Evolutionary conservation across 2,113 vertebrate genomes (phyloP), one percentile per base, ranked within the genome.

Genomic region (Dromiciops gliroides): DNA sequence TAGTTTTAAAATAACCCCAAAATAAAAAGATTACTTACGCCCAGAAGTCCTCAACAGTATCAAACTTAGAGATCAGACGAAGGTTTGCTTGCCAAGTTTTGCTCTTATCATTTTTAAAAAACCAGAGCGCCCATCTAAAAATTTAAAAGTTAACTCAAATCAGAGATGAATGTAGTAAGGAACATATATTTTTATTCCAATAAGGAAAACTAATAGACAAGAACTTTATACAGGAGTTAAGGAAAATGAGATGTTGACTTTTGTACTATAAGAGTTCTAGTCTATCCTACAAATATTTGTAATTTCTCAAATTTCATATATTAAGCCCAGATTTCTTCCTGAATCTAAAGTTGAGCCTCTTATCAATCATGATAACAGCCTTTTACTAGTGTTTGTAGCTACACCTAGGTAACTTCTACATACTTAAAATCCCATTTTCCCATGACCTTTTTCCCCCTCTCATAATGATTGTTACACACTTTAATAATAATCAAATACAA

Each of bases 31-130:
- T 97, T 98, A 99, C 99, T 99, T 99, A 99, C 99, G 99, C 99
- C 99, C 99, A 99, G 98, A 99, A 99, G 97, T 99, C 99, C 98
- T 99, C 99, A 98, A 99, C 99, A 49, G 99, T 99, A 98, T 99
- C 99, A 95, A 99, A 99, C 95, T 99, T 99, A 90, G 99, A 99
- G 98, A 99, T 99, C 98, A 99, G 99, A 95, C 99, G 99, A 96
- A 99, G 99, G 97, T 99, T 99, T 94, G 99, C 99, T 98, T 99
- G 99, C 99, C 99, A 99, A 90, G 99, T 99, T 99, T 99, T 99
- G 98, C 99, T 99, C 99, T 99, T 99, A 98, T 99, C 99, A 98
- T 99, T 99, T 98, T 99, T 99, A 98, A 99, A 99, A 98, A 99
- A 99, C 99, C 99, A 99, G 96, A 99, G 99, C 67, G 99, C 99